Evolutionary conservation across 2,113 vertebrate species (phyloP).

Genomic region (Dasypus novemcinctus): DNA sequence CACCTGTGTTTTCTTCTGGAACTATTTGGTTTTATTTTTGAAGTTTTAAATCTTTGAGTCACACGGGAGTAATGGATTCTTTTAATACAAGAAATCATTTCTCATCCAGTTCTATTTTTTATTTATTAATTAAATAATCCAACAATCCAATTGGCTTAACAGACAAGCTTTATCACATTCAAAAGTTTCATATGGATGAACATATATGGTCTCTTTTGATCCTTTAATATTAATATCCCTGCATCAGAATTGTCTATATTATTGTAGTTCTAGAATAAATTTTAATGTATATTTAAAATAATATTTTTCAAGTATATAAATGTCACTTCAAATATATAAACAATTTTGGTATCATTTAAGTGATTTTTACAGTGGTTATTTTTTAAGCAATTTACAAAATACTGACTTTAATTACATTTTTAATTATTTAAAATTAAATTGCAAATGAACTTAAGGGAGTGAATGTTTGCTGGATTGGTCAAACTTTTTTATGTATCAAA

Average conservation of each 20-base stretch:
- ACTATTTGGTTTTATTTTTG: background rate
- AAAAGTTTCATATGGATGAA: constrained; percentile 39
- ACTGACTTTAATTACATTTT: background rate
- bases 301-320: constrained; percentile 28
- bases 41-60: background rate
- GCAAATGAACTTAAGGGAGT: background rate
- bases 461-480: background rate
- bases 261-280: background rate
- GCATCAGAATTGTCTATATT: constrained; percentile 20
- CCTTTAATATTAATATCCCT: constrained; percentile 8
- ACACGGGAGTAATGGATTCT: background rate
- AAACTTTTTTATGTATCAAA: background rate
- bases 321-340: constrained; percentile 11
- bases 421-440: constrained; percentile 29
- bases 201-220: constrained; percentile 18
- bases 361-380: constrained; percentile 38
- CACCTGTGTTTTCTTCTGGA: background rate
- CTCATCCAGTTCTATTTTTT: background rate
- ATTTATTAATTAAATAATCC: constrained; percentile 25
- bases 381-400: constrained; percentile 32
- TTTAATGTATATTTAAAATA: constrained; percentile 43
- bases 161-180: background rate
- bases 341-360: background rate
- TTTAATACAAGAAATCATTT: background rate
- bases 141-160: background rate